Conservation (phyloP, 2,113 vertebrate genomes). For the Petromus typicus region DNA sequence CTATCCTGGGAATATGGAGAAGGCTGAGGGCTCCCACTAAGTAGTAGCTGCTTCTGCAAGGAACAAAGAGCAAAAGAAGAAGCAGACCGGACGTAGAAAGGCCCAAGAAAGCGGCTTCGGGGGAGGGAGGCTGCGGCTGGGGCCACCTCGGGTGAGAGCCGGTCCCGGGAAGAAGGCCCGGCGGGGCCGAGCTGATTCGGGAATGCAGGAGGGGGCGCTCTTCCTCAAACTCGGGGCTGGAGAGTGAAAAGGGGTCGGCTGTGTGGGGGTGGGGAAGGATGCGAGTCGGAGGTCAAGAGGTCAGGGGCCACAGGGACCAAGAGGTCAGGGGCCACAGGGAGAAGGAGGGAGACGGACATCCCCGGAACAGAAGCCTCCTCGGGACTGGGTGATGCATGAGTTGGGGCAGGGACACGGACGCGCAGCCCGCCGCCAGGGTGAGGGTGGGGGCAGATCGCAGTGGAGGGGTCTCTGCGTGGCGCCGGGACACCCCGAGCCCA, state of each 20-base stretch:
- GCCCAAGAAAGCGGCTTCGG: neutral
- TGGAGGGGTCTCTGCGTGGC: neutral
- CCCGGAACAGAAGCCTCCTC: neutral
- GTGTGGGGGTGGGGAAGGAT: rapidly evolving
- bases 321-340: neutral
- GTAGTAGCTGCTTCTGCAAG: neutral
- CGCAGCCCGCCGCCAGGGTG: neutral
- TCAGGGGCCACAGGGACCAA: rapidly evolving
- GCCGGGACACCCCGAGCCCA: neutral
- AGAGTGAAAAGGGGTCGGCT: neutral
- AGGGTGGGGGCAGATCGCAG: neutral
- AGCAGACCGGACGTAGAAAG: neutral
- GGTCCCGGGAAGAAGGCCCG: neutral
- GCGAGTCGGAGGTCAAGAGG: neutral
- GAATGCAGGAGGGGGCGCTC: neutral
- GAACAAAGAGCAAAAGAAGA: neutral
- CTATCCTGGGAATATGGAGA: neutral
- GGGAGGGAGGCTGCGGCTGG: neutral
- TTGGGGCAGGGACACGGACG: too few relatives aligned
- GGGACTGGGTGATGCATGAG: neutral
- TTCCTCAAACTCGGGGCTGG: neutral
- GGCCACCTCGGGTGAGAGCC: too few relatives aligned
- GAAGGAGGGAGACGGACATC: rapidly evolving
- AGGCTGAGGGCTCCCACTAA: too few relatives aligned
- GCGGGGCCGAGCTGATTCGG: too few relatives aligned